Evolutionary conservation across 2,888 invertebrate species (phyloP).

Genomic region (Furcula furcula): DNA sequence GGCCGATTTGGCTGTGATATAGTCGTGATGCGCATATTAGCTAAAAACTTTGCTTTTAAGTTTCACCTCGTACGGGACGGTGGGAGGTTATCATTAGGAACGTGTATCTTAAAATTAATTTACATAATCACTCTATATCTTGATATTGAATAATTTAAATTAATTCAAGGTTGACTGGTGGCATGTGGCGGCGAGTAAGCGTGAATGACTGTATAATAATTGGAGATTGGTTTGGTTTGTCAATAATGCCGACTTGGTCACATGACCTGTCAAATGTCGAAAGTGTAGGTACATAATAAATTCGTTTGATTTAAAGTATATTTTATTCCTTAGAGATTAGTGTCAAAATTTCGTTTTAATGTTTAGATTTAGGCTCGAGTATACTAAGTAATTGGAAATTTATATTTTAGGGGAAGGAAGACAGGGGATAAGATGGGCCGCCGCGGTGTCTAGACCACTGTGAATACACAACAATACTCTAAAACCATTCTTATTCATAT

Average conservation of each 20-base stretch:
- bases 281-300: neutral
- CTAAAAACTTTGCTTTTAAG: slow-evolving; percentile 29
- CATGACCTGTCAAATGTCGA: no score
- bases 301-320: neutral
- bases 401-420: slow-evolving; percentile 15
- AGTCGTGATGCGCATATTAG: slow-evolving; percentile 33
- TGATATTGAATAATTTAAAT: no score
- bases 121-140: no score
- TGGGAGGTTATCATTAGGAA: slow-evolving; percentile 12
- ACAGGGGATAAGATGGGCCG: slow-evolving; percentile 27
- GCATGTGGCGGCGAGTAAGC: no score
- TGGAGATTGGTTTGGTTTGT: no score
- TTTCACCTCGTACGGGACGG: slow-evolving; percentile 15
- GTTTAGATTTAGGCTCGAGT: slow-evolving; percentile 25
- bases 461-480: neutral
- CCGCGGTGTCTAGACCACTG: slow-evolving; percentile 24
- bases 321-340: slow-evolving; percentile 5
- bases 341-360: slow-evolving; percentile 28
- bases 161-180: no score
- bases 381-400: slow-evolving; percentile 27
- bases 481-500: neutral
- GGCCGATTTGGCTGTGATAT: slow-evolving; percentile 73
- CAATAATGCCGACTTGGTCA: no score
- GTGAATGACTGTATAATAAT: no score
- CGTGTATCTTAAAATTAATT: neutral